Evolutionary conservation across 2,797 vertebrate species (phyloP), one percentile per base, ranked within the genome.

Genomic region (Varecia variegata): DNA sequence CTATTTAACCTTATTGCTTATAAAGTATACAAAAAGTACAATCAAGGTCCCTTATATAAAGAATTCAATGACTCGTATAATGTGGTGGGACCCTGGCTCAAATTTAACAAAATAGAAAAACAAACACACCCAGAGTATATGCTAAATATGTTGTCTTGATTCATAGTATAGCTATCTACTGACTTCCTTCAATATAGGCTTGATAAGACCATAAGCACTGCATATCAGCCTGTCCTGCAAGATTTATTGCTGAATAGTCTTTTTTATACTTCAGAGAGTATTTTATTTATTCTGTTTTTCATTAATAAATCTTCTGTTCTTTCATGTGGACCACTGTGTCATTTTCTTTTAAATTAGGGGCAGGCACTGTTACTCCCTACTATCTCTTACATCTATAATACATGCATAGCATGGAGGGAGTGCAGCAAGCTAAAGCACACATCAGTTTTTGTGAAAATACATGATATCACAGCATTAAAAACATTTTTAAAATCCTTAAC

Each of bases 251-350:
- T 93, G 71, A 86, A 38, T 74, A 17, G 8, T 71, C 88, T 82
- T 95, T 88, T 80, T 54, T 80, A 27, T 65, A 67, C 38, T 93
- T 93, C 81, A 79, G 68, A 77, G 90, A 81, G 14, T 89, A 52
- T 87, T 95, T 94, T 94, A 93, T 93, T 88, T 96, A 86, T 95
- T 95, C 4, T 65, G 1, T 84, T 97, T 92, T 67, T 20, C 71
- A 40, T 88, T 71, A 94, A 85, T 96, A 97, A 76, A 86, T 95
- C 50, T 90, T 96, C 43, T 65, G 5, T 67, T 45, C 83, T 83
- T 91, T 93, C 54, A 10, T 60, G 32, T 60, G 58, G 23, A 62
- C 70, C 88, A 54, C 58, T 77, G 35, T 80, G 43, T 54, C 50
- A 68, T 93, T 88, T 77, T 60, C 21, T 86, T 81, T 84, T 94